Evolutionary conservation across 2,888 invertebrate genomes (phyloP).

Genomic region (Torymus auratus): DNA sequence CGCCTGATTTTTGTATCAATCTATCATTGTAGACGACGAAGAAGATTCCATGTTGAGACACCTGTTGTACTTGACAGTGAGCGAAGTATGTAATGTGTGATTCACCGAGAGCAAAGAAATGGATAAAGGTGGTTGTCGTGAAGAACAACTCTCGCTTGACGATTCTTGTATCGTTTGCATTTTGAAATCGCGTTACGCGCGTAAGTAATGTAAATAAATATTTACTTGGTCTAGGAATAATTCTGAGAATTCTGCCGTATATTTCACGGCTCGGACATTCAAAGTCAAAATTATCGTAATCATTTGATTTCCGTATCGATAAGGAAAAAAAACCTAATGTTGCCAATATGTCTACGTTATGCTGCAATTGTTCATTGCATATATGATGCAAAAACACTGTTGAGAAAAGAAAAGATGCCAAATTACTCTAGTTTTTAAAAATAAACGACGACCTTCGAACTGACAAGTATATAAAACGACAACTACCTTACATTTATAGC

Average conservation of each 20-base stretch:
- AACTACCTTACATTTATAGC: slow-evolving; percentile 17
- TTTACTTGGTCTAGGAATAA: too few relatives aligned
- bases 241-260: too few relatives aligned
- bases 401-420: not conserved
- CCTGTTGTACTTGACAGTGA: not conserved
- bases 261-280: too few relatives aligned
- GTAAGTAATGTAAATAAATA: too few relatives aligned
- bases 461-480: not conserved
- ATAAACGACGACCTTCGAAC: too few relatives aligned
- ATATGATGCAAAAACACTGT: too few relatives aligned
- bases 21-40: slow-evolving; percentile 1
- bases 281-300: too few relatives aligned
- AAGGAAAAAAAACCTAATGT: too few relatives aligned
- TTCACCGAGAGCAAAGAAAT: too few relatives aligned
- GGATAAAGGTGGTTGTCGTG: slow-evolving; percentile 20
- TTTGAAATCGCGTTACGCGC: too few relatives aligned
- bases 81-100: not conserved
- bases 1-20: slow-evolving; percentile 20
- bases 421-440: not conserved
- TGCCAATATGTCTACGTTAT: not conserved
- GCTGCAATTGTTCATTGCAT: not conserved
- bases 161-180: too few relatives aligned
- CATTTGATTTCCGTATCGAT: too few relatives aligned
- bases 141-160: not conserved
- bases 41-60: slow-evolving; percentile 10